Conservation (phyloP, 2,113 vertebrate species). For the chimpanzee (Pan troglodytes) region NHGRI_mPanTro3-v2.1_pri NC_072421.2:93308001-93308500, state of each 20-base stretch:
- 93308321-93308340: conserved; percentile 44
- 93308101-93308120: background rate
- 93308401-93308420: background rate
- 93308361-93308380: conserved; percentile 39
- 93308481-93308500: background rate
- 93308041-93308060: conserved; percentile 14
- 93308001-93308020: background rate
- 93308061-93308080: background rate
- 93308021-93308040: background rate
- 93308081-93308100: background rate
- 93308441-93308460: background rate
- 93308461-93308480: background rate
- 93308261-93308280: conserved; percentile 50
- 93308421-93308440: background rate
- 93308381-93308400: conserved; percentile 1
- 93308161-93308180: conserved; percentile 17
- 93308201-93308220: conserved; percentile 51
- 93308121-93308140: background rate
- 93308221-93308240: conserved; percentile 28
- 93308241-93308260: background rate
- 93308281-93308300: conserved; percentile 59
- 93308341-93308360: conserved; percentile 17
- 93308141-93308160: conserved; percentile 31
- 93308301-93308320: conserved; percentile 28
- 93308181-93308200: conserved; percentile 11